phyloP scores from a whole-genome alignment of 1,140 invertebrate species.

The Drosophila pectinifera region DNA sequence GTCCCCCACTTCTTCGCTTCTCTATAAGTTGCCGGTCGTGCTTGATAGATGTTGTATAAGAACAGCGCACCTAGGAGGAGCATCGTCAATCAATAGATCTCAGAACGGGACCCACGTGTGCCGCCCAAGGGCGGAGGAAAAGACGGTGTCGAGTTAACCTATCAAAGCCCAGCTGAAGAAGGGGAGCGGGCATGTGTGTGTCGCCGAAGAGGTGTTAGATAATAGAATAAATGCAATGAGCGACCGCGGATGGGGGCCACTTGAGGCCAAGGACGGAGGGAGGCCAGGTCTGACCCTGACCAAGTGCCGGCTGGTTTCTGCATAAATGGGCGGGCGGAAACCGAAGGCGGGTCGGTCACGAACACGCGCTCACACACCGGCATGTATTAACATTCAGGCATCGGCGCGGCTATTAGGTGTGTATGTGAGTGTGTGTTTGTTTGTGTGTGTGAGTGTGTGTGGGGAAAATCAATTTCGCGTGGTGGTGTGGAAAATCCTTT shows the following conservation, averaged over 20 bases:
- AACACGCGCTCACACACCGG: slow-evolving; percentile 36
- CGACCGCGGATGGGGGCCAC: slow-evolving; percentile 9
- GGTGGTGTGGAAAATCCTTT: slow-evolving; percentile 36
- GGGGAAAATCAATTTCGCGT: slow-evolving; percentile 70
- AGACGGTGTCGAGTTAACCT: slow-evolving; percentile 21
- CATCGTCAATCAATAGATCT: slow-evolving; percentile 36
- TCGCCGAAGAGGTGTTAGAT: slow-evolving; percentile 36
- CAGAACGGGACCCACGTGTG: slow-evolving; percentile 23
- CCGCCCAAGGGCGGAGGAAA: slow-evolving; percentile 2
- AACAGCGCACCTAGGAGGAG: neutral
- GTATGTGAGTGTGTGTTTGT: too few species aligned
- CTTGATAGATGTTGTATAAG: slow-evolving; percentile 18
- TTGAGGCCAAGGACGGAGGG: slow-evolving; percentile 36
- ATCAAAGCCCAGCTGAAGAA: slow-evolving; percentile 29
- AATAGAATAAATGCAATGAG: slow-evolving; percentile 19
- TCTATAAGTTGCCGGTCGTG: neutral
- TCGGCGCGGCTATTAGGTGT: slow-evolving; percentile 2
- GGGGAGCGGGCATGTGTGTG: neutral
- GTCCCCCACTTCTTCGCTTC: too few species aligned
- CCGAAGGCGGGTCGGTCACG: slow-evolving; percentile 45
- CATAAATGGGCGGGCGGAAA: slow-evolving; percentile 9
- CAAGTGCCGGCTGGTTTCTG: slow-evolving; percentile 33
- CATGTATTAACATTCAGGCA: neutral
- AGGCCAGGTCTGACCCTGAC: slow-evolving; percentile 36
- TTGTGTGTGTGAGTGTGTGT: slow-evolving; percentile 3